Base-by-base conservation (phyloP, 2,888 invertebrate species). In the Lasius platythorax region DNA sequence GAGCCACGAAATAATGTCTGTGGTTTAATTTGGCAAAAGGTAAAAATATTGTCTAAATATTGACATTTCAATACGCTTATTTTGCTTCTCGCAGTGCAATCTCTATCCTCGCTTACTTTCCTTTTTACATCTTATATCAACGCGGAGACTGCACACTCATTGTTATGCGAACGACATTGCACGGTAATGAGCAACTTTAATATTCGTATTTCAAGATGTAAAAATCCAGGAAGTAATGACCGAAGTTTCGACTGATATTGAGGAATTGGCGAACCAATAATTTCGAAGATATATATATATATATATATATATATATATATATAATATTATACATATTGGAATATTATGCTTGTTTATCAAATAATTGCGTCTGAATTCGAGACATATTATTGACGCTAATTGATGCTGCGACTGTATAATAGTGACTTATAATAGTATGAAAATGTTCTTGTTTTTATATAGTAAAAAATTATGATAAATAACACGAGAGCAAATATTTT, bases 261-360 rank as follows among this genome's bases (percentile, higher is more conserved):
- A 53, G 37, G 56, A 78, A 78, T 67, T 78, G 43, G 56, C 15
- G 23, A 23, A 23, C 30, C 12, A 37, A 56, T 67, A 78, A 78
- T 67, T 78, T 78, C 11, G 23, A 56, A 40, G 43, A 37, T 68
- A 58, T 68, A 58, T 68, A 67, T 23, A 23, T 23, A 23, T 23
- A 23, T 23, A 23, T 23, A 23, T 23, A 23, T 23, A 23, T 23
- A 23, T 23, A 23, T 23, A 23, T 23, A 23, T 23, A 23, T 23
- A 23, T 23, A 23, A 23, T 23, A 23, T 23, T 23, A 23, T 23
- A 23, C 23, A 23, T 23, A 23, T 67, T 67, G 43, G 43, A 58
- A 58, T 78, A 68, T 78, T 33, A 68, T 78, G 40, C 43, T 12
- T 67, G 76, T 78, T 67, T 78, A 68, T 78, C 58, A 78, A 23